Evolutionary conservation across 2,888 invertebrate genomes (phyloP).

Genomic region (Drosophila paramelanica): DNA sequence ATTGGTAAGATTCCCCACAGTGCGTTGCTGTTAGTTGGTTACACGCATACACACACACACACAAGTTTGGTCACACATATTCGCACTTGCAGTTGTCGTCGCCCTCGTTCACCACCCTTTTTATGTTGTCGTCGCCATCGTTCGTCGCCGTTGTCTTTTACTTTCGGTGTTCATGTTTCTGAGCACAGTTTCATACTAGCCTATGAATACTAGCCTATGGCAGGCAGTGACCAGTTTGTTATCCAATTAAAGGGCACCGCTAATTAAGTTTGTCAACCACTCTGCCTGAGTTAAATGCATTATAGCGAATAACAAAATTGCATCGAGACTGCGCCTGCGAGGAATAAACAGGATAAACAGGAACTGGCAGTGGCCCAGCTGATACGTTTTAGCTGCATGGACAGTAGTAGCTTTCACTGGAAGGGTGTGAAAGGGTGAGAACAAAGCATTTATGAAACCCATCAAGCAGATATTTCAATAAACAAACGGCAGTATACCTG

Average conservation of each 20-base stretch:
- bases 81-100: constrained; percentile 46
- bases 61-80: constrained; percentile 8
- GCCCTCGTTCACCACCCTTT: constrained; percentile 33
- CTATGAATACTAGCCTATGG: constrained; percentile 27
- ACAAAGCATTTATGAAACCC: not conserved
- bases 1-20: too few relatives aligned
- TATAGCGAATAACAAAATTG: not conserved
- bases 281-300: not conserved
- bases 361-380: not conserved
- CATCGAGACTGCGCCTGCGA: not conserved
- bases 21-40: constrained; percentile 60
- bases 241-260: not conserved
- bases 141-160: constrained; percentile 51
- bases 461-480: not conserved
- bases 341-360: constrained; percentile 2
- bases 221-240: not conserved
- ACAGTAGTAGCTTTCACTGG: constrained; percentile 2
- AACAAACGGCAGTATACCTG: not conserved
- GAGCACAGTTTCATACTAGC: constrained; percentile 28
- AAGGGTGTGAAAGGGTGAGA: too few relatives aligned
- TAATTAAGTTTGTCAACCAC: not conserved
- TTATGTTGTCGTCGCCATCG: constrained; percentile 37
- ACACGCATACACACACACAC: constrained; percentile 23
- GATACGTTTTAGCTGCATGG: not conserved
- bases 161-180: constrained; percentile 52